A percentile compares a stretch with the other conserved stretches of the same genome.
phyloP scores from a whole-genome alignment of 2,113 vertebrate genomes.

The Sterna hirundo region DNA sequence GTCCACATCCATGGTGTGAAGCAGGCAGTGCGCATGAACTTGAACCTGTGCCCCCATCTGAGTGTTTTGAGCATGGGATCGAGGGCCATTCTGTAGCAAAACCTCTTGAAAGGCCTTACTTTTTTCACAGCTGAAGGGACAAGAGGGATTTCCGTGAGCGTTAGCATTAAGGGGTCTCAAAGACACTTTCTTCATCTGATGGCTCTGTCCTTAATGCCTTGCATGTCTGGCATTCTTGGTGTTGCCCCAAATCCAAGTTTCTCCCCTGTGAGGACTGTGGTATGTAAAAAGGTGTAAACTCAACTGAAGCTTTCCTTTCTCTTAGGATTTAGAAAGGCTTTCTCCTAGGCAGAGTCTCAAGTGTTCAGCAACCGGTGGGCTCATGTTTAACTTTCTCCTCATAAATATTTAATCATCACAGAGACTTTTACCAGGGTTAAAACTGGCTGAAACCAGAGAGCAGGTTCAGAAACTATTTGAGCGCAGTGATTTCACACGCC shows the following conservation, averaged over 20 bases:
- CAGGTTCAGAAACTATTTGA: constrained; percentile 27
- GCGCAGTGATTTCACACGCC: background rate
- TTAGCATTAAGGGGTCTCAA: background rate
- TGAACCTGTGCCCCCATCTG: background rate
- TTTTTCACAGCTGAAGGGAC: background rate
- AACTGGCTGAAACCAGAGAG: background rate
- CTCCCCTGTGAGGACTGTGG: background rate
- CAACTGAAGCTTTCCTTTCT: background rate
- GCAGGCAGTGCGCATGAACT: background rate
- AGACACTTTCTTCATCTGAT: background rate
- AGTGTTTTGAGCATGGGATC: background rate
- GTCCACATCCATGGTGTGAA: fast-evolving
- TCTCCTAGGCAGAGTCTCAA: background rate
- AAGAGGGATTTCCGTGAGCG: background rate
- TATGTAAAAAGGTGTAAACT: background rate
- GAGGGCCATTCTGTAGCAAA: background rate
- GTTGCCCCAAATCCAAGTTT: background rate
- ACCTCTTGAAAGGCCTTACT: background rate
- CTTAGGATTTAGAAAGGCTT: background rate
- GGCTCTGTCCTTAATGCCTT: background rate
- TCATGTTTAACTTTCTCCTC: background rate
- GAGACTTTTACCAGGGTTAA: background rate
- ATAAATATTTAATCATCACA: background rate
- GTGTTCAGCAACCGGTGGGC: background rate
- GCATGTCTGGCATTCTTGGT: background rate